Evolutionary conservation across 2,888 invertebrate genomes (phyloP).

Genomic region (Falcaria lacertinaria): DNA sequence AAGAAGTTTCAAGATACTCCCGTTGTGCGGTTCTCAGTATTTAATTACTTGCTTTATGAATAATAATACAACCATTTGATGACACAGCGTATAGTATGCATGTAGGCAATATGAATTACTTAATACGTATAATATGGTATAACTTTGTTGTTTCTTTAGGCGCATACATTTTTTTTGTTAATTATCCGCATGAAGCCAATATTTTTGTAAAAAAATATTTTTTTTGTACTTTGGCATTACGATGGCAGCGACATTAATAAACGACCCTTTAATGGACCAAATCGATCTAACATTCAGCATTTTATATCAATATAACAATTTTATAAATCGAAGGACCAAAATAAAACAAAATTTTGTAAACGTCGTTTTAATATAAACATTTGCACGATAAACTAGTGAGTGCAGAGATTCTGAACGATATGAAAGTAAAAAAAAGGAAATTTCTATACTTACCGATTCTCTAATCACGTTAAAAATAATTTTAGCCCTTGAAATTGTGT

Average conservation of each 20-base stretch:
- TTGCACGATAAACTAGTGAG: slow-evolving; percentile 51
- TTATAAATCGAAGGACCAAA: slow-evolving; percentile 18
- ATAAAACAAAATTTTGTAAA: slow-evolving; percentile 17
- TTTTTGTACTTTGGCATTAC: no score
- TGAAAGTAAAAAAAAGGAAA: slow-evolving; percentile 24
- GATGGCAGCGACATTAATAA: no score
- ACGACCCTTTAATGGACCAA: no score
- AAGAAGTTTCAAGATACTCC: slow-evolving; percentile 1
- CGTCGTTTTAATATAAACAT: slow-evolving; percentile 31
- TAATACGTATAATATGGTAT: no score
- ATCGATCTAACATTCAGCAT: no score
- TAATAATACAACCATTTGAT: neutral
- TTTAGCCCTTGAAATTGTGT: slow-evolving; percentile 16
- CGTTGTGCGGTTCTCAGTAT: neutral
- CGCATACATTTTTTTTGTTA: no score
- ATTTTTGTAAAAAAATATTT: no score
- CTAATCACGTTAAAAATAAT: slow-evolving; percentile 31
- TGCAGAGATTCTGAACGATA: slow-evolving; percentile 49
- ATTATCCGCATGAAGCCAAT: no score
- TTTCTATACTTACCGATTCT: slow-evolving; percentile 27
- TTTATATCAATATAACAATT: no score
- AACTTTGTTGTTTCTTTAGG: no score
- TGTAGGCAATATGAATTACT: no score
- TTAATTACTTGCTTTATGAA: neutral
- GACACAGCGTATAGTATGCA: neutral